Base-by-base conservation (phyloP, 2,888 invertebrate species). In the Clistopyga incitator region DNA sequence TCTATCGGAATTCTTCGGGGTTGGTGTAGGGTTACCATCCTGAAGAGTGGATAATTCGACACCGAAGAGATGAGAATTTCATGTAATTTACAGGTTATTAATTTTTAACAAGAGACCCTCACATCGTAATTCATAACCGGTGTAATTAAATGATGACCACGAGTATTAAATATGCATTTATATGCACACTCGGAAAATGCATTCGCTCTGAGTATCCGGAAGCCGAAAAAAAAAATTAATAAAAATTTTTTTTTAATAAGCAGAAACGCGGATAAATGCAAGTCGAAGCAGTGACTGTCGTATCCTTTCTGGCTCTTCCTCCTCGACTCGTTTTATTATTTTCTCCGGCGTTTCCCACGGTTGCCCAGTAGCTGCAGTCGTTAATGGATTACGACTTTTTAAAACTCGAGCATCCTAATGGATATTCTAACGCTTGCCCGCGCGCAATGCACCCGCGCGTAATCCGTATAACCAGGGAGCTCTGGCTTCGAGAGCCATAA, bases 301-400 rank as follows among this genome's bases (percentile, higher is more conserved):
- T 70, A 67, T 64, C 54, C 59, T 23, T 61, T 52, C 71, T 70
- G 42, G 68, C 38, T 50, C 54, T 76, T 72, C 72, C 47, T 75
- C 23, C 68, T 65, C 18, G 23, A 56, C 25, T 52, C 59, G 67
- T 67, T n/a, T 77, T 80, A 68, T 65, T 80, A 67, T 72, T 67
- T 83, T 72, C 75, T 77, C 67, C 65, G 50, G n/a, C 70, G 80
- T 89, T 89, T 88, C 89, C 89, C 74, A 38, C 18, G 47, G 70
- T 50, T 50, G 50, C 59, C 70, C 68, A 67, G 64, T 71, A 59
- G 56, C 67, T 10, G 59, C 29, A 84, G 86, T 85, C 85, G 86
- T 86, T 89, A 89, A 90, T 88, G 86, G 87, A 87, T 89, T 85
- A 80, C 82, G 86, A 86, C 81, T 88, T 88, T 87, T 82, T 78